phyloP scores from a whole-genome alignment of 2,113 vertebrate species.

The Psammodynastes pulverulentus region DNA sequence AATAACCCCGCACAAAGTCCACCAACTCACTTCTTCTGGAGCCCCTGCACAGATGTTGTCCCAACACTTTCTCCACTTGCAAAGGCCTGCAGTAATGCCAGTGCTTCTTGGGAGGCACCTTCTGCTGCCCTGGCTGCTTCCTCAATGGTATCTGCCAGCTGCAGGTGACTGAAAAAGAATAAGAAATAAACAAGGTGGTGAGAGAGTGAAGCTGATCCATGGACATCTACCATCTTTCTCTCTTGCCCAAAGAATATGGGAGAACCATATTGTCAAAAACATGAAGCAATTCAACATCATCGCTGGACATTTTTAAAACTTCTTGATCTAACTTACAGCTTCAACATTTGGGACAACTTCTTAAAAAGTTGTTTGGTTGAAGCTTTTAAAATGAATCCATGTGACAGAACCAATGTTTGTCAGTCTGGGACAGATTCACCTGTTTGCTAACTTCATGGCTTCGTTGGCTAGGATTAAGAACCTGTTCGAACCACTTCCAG shows the following conservation, averaged over 20 bases:
- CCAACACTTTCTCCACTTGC: constrained; percentile 45
- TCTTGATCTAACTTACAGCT: not conserved
- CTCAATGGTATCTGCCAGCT: constrained; percentile 64
- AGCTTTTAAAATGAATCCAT: rapidly evolving
- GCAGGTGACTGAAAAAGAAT: constrained; percentile 72
- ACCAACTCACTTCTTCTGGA: constrained; percentile 73
- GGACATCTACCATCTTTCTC: not conserved
- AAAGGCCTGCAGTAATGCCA: constrained; percentile 61
- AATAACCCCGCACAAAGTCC: rapidly evolving
- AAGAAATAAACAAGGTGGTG: not conserved
- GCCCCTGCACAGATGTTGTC: constrained; percentile 59
- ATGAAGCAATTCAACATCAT: not conserved
- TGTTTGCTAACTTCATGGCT: constrained; percentile 76
- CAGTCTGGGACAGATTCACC: constrained; percentile 64
- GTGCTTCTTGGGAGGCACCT: constrained; percentile 60
- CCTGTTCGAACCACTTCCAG: constrained; percentile 39
- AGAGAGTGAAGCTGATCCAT: rapidly evolving
- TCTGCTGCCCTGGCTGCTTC: constrained; percentile 50
- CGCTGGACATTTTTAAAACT: not conserved
- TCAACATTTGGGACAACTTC: not conserved
- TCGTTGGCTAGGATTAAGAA: constrained; percentile 74
- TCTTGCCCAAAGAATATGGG: not conserved
- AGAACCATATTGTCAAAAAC: not conserved
- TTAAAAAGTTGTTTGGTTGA: not conserved
- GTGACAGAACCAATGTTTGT: not conserved